phyloP scores from a whole-genome alignment of 2,113 vertebrate genomes.

The Thalassarche chlororhynchos region DNA sequence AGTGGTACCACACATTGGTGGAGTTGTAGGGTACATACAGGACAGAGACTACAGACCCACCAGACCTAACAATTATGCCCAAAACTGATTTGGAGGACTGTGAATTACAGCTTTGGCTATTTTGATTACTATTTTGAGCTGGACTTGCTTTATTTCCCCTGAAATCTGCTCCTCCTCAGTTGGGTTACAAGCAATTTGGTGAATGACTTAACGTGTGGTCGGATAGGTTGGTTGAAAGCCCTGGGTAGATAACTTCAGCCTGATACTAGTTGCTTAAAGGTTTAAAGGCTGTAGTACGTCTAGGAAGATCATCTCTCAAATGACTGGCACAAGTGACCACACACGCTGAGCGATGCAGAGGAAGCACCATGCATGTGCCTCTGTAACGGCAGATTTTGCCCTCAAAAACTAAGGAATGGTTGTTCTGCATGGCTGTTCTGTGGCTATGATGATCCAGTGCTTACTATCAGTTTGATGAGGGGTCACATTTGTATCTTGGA shows the following conservation, averaged over 20 bases:
- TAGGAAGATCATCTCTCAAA: background rate
- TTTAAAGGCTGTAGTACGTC: background rate
- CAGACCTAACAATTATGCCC: background rate
- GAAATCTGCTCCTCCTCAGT: background rate
- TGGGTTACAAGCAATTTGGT: background rate
- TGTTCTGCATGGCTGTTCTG: background rate
- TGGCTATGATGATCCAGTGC: background rate
- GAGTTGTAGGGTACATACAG: background rate
- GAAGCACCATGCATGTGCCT: background rate
- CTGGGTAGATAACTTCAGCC: background rate
- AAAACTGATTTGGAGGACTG: background rate
- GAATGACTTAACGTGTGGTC: background rate
- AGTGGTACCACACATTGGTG: too few species aligned
- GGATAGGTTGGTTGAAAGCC: background rate
- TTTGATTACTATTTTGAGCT: background rate
- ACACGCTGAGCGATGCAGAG: fast-evolving
- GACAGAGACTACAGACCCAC: background rate
- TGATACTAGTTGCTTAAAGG: background rate
- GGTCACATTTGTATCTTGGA: background rate
- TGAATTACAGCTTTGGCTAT: background rate
- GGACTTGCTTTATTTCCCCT: background rate
- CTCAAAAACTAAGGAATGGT: background rate
- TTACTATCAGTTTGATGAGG: background rate
- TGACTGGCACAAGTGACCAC: background rate
- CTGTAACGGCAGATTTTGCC: background rate